Evolutionary conservation across 2,888 invertebrate species (phyloP).

Genomic region (Pammene fasciana): DNA sequence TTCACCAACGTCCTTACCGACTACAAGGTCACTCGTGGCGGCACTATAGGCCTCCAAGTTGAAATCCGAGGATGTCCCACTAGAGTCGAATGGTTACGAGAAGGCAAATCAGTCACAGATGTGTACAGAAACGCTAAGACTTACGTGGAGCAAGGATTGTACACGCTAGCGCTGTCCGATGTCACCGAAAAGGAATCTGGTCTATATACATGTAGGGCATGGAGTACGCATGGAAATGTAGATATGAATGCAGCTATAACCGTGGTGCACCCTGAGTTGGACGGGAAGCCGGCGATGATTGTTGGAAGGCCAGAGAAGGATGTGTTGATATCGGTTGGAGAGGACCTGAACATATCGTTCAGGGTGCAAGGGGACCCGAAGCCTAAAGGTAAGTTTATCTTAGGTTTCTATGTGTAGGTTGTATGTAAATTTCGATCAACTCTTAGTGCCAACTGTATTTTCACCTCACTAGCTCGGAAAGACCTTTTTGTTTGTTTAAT

Average conservation of each 20-base stretch:
- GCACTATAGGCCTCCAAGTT: conserved; percentile 91
- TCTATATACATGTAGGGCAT: conserved; percentile 89
- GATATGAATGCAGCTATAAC: conserved; percentile 89
- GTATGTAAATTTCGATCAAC: too few species aligned
- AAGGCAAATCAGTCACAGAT: conserved; percentile 83
- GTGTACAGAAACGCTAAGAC: conserved; percentile 86
- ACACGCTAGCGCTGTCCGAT: conserved; percentile 88
- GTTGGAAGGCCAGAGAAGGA: conserved; percentile 90
- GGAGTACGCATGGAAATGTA: conserved; percentile 88
- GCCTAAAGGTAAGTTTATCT: conserved; percentile 86
- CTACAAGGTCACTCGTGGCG: conserved; percentile 88
- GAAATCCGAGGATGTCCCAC: conserved; percentile 88
- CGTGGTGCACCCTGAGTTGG: conserved; percentile 84
- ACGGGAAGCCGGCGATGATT: conserved; percentile 91
- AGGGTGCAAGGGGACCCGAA: conserved; percentile 92
- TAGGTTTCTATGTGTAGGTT: neutral
- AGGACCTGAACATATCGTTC: conserved; percentile 92
- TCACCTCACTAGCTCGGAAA: too few species aligned
- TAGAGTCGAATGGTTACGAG: conserved; percentile 90
- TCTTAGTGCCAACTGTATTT: too few species aligned
- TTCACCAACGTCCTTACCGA: conserved; percentile 87
- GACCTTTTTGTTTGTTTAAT: too few species aligned
- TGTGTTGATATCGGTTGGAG: conserved; percentile 88
- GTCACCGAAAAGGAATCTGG: conserved; percentile 89
- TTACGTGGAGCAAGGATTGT: conserved; percentile 86